Evolutionary conservation across 2,888 invertebrate genomes (phyloP).

Genomic region (Philereme vetulata): DNA sequence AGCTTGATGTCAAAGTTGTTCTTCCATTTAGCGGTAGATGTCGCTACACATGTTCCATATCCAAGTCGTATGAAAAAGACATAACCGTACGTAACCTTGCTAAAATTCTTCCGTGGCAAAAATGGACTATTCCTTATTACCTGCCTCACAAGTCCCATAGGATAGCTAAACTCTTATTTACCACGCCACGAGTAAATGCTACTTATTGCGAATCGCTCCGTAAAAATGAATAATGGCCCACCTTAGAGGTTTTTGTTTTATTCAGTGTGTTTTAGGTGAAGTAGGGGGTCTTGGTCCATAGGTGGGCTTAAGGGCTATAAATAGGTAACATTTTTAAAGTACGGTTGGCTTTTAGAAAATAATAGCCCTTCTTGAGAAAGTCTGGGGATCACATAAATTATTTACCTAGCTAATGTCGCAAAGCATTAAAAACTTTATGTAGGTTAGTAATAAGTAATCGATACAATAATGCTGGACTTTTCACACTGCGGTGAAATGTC

Average conservation of each 20-base stretch:
- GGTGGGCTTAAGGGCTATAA: slow-evolving; percentile 26
- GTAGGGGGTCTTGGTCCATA: slow-evolving; percentile 23
- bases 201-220: slow-evolving; percentile 28
- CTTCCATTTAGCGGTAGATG: too few species aligned
- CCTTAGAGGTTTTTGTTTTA: slow-evolving; percentile 34
- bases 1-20: too few species aligned
- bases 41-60: too few species aligned
- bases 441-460: too few species aligned
- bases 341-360: not conserved
- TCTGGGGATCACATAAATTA: too few species aligned
- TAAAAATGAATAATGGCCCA: slow-evolving; percentile 44
- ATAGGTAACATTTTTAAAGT: slow-evolving; percentile 1
- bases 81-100: slow-evolving; percentile 1
- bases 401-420: too few species aligned
- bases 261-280: slow-evolving; percentile 31
- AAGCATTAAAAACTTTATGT: too few species aligned
- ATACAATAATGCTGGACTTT: too few species aligned
- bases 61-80: too few species aligned
- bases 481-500: too few species aligned
- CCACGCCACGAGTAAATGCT: slow-evolving; percentile 33
- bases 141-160: slow-evolving; percentile 32
- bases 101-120: slow-evolving; percentile 11
- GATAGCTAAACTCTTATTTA: slow-evolving; percentile 38
- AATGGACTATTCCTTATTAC: slow-evolving; percentile 16
- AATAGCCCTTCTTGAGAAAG: too few species aligned